These are phyloP conservation scores for Nesogale talazaci DNA, from an alignment of 2,113 vertebrate genomes.

Conservation along the genomic window DNA sequence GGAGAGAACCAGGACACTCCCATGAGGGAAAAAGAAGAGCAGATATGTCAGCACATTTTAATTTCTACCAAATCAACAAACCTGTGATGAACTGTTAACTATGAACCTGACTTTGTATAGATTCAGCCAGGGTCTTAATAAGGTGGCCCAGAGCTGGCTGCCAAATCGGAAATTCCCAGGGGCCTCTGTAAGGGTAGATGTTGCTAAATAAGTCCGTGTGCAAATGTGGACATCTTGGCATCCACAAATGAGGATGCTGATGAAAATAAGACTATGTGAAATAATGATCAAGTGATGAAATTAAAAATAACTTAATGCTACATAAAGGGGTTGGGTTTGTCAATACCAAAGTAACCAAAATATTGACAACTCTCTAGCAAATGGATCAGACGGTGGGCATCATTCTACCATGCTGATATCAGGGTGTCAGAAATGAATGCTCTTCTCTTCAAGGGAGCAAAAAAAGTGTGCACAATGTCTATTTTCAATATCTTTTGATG, in stretches of 20 bases:
- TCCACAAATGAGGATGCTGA: background rate
- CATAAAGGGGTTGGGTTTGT: background rate
- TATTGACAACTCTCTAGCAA: background rate
- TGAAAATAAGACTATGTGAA: background rate
- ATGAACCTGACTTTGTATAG: background rate
- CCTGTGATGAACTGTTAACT: background rate
- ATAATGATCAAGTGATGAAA: background rate
- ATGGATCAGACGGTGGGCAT: background rate
- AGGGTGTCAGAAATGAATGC: background rate
- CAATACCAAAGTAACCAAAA: background rate
- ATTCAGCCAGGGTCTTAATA: background rate
- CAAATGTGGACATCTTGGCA: background rate
- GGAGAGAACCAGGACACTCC: background rate
- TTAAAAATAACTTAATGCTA: background rate
- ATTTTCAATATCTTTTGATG: too few relatives aligned
- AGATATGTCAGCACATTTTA: background rate
- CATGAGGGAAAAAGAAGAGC: background rate
- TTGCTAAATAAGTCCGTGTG: background rate
- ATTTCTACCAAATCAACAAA: background rate
- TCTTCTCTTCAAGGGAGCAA: too few relatives aligned
- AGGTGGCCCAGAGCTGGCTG: background rate
- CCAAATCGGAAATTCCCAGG: background rate
- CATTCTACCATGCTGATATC: background rate
- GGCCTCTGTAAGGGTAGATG: background rate
- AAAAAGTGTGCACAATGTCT: too few relatives aligned